phyloP scores from a whole-genome alignment of 2,888 invertebrate genomes.

The Meloe dianella region DNA sequence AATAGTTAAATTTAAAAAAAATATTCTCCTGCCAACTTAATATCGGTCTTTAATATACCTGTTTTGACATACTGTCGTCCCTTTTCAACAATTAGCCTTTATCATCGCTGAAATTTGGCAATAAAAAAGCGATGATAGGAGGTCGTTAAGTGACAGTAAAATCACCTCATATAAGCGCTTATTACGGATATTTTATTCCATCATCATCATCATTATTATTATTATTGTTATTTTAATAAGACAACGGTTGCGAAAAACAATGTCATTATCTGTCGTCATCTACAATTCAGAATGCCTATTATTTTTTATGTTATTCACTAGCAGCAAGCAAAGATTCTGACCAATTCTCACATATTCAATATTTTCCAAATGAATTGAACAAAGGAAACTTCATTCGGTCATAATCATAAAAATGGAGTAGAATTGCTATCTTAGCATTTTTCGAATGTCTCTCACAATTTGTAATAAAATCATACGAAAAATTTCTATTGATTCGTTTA shows the following conservation, averaged over 20 bases:
- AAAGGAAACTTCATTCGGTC: constrained; percentile 25
- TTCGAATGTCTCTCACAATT: constrained; percentile 3
- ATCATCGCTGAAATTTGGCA: constrained; percentile 7
- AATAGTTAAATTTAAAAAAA: too few relatives aligned
- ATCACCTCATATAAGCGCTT: neutral
- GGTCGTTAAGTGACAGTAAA: neutral
- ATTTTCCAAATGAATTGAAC: constrained; percentile 26
- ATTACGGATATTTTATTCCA: neutral
- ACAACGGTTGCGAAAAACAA: neutral
- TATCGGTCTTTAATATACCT: constrained; percentile 5
- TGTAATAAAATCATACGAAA: neutral
- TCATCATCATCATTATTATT: neutral
- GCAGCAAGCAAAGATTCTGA: neutral
- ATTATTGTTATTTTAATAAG: neutral
- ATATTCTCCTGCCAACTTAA: too few relatives aligned
- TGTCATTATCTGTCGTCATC: neutral
- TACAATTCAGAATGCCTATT: neutral
- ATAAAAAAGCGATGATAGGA: neutral
- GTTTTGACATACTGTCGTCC: constrained; percentile 5
- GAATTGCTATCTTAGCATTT: constrained; percentile 27
- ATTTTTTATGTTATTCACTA: neutral
- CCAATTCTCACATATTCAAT: constrained; percentile 15
- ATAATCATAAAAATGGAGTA: constrained; percentile 28
- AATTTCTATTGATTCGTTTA: neutral
- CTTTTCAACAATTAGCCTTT: neutral